These are phyloP conservation scores for Pollicipes pollicipes DNA, from an alignment of 1,140 invertebrate genomes.

Conservation along the genomic window DNA sequence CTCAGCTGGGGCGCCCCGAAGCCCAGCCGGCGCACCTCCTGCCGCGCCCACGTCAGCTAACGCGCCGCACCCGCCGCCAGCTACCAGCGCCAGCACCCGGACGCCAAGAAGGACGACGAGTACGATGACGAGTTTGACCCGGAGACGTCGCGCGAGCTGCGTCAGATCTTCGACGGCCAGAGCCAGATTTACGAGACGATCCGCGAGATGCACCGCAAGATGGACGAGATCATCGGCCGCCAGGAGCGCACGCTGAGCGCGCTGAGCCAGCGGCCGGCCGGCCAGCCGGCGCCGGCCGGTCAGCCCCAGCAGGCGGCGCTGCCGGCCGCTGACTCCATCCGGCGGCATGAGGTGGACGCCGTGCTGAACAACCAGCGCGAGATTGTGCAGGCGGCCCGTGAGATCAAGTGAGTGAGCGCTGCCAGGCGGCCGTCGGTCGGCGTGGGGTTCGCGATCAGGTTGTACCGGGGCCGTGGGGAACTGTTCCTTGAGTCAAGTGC, in stretches of 20 bases:
- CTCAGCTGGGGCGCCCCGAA: too few species aligned
- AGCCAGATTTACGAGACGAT: constrained; percentile 62
- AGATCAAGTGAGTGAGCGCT: constrained; percentile 45
- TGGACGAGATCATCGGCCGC: constrained; percentile 74
- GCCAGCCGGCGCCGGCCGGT: constrained; percentile 12
- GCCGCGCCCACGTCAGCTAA: too few species aligned
- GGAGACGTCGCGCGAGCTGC: constrained; percentile 69
- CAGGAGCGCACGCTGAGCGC: constrained; percentile 60
- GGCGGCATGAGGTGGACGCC: constrained; percentile 67
- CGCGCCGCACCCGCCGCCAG: constrained; percentile 20
- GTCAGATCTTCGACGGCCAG: constrained; percentile 83
- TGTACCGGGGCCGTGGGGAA: too few species aligned
- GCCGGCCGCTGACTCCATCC: constrained; percentile 30
- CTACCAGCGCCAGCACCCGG: constrained; percentile 48
- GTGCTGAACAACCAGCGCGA: constrained; percentile 65
- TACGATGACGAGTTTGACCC: constrained; percentile 77
- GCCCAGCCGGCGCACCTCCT: too few species aligned
- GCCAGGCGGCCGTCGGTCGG: constrained; percentile 19
- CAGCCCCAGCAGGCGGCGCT: constrained; percentile 12
- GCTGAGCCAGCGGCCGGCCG: constrained; percentile 27
- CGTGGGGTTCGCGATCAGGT: too few species aligned
- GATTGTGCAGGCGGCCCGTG: constrained; percentile 51
- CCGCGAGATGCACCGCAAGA: constrained; percentile 55
- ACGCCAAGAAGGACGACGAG: constrained; percentile 39
- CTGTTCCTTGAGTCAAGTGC: too few species aligned